These are phyloP conservation scores for Forbesichthys agassizii DNA, from an alignment of 2,113 vertebrate species.

Conservation along the genomic window DNA sequence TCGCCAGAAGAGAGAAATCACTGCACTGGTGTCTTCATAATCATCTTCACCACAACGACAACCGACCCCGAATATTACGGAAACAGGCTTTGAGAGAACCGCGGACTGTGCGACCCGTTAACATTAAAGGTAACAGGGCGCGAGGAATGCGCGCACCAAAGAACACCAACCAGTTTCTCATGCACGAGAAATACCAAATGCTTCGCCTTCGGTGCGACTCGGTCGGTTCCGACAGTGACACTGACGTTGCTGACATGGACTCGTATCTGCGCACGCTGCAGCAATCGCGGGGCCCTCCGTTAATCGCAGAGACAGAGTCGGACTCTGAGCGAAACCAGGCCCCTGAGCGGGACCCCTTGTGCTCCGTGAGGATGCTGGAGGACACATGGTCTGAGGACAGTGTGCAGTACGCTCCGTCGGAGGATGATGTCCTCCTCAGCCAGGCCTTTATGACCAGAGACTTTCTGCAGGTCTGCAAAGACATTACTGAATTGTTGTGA, in stretches of 20 bases:
- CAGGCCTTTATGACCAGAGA: conserved; percentile 87
- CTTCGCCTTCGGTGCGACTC: conserved; percentile 87
- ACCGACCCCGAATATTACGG: conserved; percentile 23
- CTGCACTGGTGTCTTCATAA: conserved; percentile 39
- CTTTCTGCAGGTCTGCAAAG: conserved; percentile 85
- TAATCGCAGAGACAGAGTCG: conserved; percentile 67
- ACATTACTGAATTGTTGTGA: conserved; percentile 50
- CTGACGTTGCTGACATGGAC: conserved; percentile 86
- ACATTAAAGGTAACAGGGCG: conserved; percentile 78
- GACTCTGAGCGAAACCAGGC: conserved; percentile 1
- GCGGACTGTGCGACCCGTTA: conserved; percentile 79
- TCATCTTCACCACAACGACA: conserved; percentile 27
- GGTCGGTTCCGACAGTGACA: conserved; percentile 82
- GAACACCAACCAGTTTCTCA: conserved; percentile 90
- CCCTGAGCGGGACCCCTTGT: conserved; percentile 27
- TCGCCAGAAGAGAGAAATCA: conserved; percentile 38
- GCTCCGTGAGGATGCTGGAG: conserved; percentile 15
- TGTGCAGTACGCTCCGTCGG: conserved; percentile 86
- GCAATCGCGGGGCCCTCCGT: conserved; percentile 83
- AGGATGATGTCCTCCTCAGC: conserved; percentile 83
- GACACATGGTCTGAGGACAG: conserved; percentile 75
- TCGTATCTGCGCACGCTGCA: conserved; percentile 85
- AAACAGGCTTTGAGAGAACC: conserved; percentile 22
- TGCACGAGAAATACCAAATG: conserved; percentile 88
- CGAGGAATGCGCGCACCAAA: conserved; percentile 85